Base-by-base conservation (phyloP, 2,888 invertebrate genomes). In the Protophormia terraenovae region DNA sequence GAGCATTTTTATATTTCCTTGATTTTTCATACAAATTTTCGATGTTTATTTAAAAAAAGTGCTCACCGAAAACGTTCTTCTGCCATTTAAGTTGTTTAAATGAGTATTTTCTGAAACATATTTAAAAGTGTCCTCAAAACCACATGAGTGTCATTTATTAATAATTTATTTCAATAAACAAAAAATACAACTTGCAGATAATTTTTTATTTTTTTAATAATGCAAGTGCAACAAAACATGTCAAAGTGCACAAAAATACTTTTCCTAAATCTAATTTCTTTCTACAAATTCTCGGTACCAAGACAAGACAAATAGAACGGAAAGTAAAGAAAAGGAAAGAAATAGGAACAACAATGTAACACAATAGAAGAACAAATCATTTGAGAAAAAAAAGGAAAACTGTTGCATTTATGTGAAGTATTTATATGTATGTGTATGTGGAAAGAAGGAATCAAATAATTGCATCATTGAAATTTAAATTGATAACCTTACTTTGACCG, bases 401-500 rank as follows among this genome's bases (percentile, higher is more conserved):
- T 82, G 76, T 77, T 82, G 82, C 76, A 82, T 71, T 77, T 45
- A 60, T 32, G 47, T 19, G 35, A n/a, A 29, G 29, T 19, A 78
- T n/a, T n/a, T n/a, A n/a, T n/a, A n/a, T n/a, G n/a, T n/a, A n/a
- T n/a, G n/a, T n/a, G n/a, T n/a, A n/a, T n/a, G n/a, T 27, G 5
- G 8, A 16, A 47, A 50, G 47, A 58, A 53, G 12, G 41, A 32
- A 58, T 10, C 16, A 64, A 32, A 47, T 69, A 85, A 79, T 78
- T 82, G 45, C 82, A 82, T 85, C 73, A 71, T 79, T 85, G 64
- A 71, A 82, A 85, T 82, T 64, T 71, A 75, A 78, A 82, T 82
- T 85, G 85, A 82, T 85, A 82, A 58, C 64, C 53, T 66, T 71
- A 75, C 66, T 78, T 79, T 85, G 82, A 27, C 58, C 75, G 58